Percentiles rank a stretch among this genome's conserved stretches.
phyloP scores from a whole-genome alignment of 53 echinoderm and acorn worm genomes.

The Patiria pectinifera region DNA sequence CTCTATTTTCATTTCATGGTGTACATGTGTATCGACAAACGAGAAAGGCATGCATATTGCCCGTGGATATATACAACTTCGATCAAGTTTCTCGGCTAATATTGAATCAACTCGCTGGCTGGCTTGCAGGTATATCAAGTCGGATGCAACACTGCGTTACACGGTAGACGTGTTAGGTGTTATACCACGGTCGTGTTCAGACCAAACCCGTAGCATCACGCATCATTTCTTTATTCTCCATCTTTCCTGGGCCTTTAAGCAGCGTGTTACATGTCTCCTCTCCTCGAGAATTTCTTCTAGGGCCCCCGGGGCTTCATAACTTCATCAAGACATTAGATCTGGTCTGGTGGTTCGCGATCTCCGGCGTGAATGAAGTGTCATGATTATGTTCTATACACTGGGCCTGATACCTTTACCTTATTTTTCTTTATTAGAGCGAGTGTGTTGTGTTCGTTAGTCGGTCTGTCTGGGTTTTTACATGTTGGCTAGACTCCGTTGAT shows the following conservation, averaged over 20 bases:
- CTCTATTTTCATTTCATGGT: background rate
- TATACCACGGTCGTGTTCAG: background rate
- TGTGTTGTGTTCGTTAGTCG: background rate
- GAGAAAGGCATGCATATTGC: conserved; percentile 30
- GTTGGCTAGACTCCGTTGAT: background rate
- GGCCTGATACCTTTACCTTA: background rate
- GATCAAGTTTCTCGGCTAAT: conserved; percentile 52
- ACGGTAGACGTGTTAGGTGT: conserved; percentile 27
- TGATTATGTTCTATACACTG: background rate
- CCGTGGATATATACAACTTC: conserved; percentile 35
- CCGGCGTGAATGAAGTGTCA: conserved; percentile 19
- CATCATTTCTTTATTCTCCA: background rate
- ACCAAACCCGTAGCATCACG: background rate
- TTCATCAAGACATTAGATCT: conserved; percentile 54
- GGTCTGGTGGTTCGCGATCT: conserved; percentile 29
- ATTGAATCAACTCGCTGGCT: conserved; percentile 32
- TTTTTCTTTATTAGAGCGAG: background rate
- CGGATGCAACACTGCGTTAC: background rate
- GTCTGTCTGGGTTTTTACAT: background rate
- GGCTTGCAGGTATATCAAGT: background rate
- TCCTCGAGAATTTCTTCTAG: background rate
- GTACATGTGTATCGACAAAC: too few relatives aligned
- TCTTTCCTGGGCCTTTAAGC: background rate
- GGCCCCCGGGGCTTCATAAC: conserved; percentile 28
- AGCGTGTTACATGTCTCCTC: background rate